Percentiles rank a stretch among this genome's conserved stretches.
These are phyloP conservation scores for Chaunax sp. DNA, from an alignment of 2,797 vertebrate genomes.

Conservation along the genomic window DNA sequence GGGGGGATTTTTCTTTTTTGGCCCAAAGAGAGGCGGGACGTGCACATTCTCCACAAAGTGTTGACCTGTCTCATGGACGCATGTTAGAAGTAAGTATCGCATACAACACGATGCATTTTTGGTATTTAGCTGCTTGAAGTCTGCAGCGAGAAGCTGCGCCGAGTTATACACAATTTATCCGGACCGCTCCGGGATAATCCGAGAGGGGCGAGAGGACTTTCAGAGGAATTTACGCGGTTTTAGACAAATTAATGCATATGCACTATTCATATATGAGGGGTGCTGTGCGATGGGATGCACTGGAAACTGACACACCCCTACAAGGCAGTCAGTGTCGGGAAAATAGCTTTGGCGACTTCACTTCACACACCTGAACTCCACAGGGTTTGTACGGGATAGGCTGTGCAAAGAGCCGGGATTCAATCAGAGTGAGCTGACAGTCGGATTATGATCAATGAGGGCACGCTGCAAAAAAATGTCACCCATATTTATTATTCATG, in stretches of 20 bases:
- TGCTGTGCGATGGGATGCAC: slow-evolving; percentile 37
- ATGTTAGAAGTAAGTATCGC: slow-evolving; percentile 76
- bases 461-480: slow-evolving; percentile 25
- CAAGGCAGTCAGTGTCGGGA: slow-evolving; percentile 38
- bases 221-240: slow-evolving; percentile 6
- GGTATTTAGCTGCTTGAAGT: slow-evolving; percentile 41
- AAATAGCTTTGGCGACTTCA: slow-evolving; percentile 53
- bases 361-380: slow-evolving; percentile 55
- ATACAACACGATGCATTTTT: slow-evolving; percentile 30
- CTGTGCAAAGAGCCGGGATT: slow-evolving; percentile 30
- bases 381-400: slow-evolving; percentile 36
- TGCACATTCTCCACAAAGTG: slow-evolving; percentile 54
- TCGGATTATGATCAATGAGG: slow-evolving; percentile 35
- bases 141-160: slow-evolving; percentile 29
- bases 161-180: slow-evolving; percentile 25
- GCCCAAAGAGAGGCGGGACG: slow-evolving; percentile 30
- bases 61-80: slow-evolving; percentile 59
- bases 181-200: slow-evolving; percentile 8
- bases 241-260: neutral
- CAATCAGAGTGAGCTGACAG: slow-evolving; percentile 33
- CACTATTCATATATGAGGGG: neutral
- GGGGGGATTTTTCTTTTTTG: slow-evolving; percentile 20
- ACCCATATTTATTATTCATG: slow-evolving; percentile 24
- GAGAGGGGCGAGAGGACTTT: slow-evolving; percentile 19
- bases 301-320: slow-evolving; percentile 72